Evolutionary conservation across 2,113 vertebrate genomes (phyloP).

Genomic region (Anser cygnoides): DNA sequence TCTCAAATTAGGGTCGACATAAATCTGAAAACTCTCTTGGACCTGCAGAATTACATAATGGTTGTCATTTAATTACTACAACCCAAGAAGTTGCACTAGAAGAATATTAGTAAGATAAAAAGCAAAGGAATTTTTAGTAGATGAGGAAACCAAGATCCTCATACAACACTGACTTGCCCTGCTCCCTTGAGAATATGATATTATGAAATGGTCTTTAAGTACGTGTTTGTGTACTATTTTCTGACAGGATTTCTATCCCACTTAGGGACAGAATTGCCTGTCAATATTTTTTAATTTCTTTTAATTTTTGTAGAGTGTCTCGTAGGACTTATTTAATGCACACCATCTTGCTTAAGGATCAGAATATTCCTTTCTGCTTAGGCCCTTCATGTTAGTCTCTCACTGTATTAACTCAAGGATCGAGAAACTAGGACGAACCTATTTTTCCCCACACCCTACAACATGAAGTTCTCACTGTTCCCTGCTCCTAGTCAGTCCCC

Average conservation of each 20-base stretch:
- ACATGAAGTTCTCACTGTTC: background rate
- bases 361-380: background rate
- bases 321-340: background rate
- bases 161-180: background rate
- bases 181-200: background rate
- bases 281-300: background rate
- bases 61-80: background rate
- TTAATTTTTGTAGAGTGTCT: background rate
- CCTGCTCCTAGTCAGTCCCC: background rate
- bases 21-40: background rate
- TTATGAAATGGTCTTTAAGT: background rate
- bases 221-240: background rate
- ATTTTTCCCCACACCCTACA: background rate
- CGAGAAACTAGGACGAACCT: background rate
- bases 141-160: background rate
- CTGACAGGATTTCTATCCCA: background rate
- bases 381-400: background rate
- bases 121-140: background rate
- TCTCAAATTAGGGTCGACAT: background rate
- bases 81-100: background rate
- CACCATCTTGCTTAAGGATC: background rate
- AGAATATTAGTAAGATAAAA: background rate
- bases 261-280: background rate
- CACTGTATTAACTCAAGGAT: background rate
- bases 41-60: background rate